Base-by-base conservation (phyloP, 2,113 vertebrate genomes). In the Amblyornis subalaris region DNA sequence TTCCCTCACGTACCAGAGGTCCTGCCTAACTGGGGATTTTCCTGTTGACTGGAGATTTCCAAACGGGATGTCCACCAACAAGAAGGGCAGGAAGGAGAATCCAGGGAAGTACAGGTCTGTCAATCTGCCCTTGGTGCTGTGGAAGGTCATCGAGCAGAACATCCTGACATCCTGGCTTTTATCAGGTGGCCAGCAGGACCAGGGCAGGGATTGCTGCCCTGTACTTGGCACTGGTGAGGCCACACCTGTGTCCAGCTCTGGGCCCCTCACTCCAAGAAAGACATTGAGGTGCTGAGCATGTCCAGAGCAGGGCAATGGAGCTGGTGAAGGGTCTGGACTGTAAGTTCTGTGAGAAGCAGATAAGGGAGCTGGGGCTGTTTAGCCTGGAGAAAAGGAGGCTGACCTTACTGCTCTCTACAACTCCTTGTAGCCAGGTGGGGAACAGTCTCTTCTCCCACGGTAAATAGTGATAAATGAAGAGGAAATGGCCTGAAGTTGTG, bases 181-280 rank as follows among this genome's bases (percentile, higher is more conserved):
- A 25, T 2, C 35, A 71, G 42, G 16, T 15, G 29, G 29, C 2
- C 7, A 71, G 24, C 13, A 35, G 57, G 20, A 48, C 2, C 21
- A 71, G 25, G 13, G 13, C 16, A 14, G 29, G 11, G 35, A 26
- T 4, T 14, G 20, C 7, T 2, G 7, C 29, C 13, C 16, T 15
- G 25, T 19, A 31, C 25, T 35, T 0, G 0, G 35, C 17, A 42
- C 13, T 48, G n/a, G n/a, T 11, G 24, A 71, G 57, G 21, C 4
- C 1, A 1, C 2, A 3, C 7, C 17, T 12, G 21, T 7, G 16
- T 0, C 4, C 66, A 12, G 25, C 5, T 55, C 1, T 64, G 65
- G 7, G 3, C 3, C 28, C 5, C 3, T 64, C 48, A 25, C 4
- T 25, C 0, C 21, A 29, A 12, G n/a, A 54, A 62, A 2, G n/a